Base-by-base conservation (phyloP, 2,888 invertebrate species). In the Melanophora roralis region DNA sequence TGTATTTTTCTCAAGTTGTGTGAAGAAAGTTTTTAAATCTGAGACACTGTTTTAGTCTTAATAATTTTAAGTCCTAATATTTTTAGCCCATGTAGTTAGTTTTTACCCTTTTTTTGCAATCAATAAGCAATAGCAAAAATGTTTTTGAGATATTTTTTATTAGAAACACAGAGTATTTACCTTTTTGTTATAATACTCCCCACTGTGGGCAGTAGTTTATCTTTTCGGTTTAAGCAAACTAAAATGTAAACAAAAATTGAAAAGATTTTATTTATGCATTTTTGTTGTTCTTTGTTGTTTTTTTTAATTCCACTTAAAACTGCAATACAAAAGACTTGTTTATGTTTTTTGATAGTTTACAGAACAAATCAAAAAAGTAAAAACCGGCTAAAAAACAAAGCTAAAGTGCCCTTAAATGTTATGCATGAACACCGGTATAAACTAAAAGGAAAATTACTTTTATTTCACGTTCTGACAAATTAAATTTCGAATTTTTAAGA, bases 211-310 rank as follows among this genome's bases (percentile, higher is more conserved):
- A 5, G 6, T 27, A 27, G 27, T 27, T 27, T 6, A n/a, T 27
- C 6, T 27, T 27, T 27, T 27, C 27, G 27, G 27, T 27, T 27
- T 27, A 27, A 27, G 6, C 3, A 27, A 27, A 43, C 43, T 0
- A 14, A 73, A 59, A 68, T 49, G 75, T 69, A 75, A 75, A 75
- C 75, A 62, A 53, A 60, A 14, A 75, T 55, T 43, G 62, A n/a
- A n/a, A n/a, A n/a, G n/a, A n/a, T n/a, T n/a, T n/a, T n/a, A n/a
- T n/a, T n/a, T n/a, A n/a, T n/a, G n/a, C n/a, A n/a, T n/a, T n/a
- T n/a, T n/a, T n/a, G n/a, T 27, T 36, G 68, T 38, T 68, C 62
- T 38, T 49, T 45, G 62, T 55, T 55, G 45, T 40, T 19, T 53
- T 27, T 43, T 40, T 11, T 43, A 19, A 32, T 62, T 53, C 34